Conservation (phyloP, 2,888 invertebrate genomes). For the Augiades crinisus region DNA sequence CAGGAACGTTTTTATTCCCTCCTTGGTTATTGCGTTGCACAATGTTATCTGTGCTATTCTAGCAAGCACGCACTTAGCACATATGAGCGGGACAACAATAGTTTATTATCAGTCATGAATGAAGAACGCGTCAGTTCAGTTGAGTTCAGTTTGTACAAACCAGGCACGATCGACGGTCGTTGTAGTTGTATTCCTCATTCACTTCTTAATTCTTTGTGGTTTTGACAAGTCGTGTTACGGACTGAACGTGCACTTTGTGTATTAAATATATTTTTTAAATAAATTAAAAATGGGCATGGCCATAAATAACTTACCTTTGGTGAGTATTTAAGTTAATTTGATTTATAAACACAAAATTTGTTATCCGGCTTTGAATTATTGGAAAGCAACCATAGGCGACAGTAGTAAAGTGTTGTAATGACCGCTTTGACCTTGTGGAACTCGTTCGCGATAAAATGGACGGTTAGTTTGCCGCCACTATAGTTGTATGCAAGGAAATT, state of each 20-base stretch:
- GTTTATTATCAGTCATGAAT: conserved; percentile 68
- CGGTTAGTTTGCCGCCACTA: conserved; percentile 50
- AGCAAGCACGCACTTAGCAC: conserved; percentile 32
- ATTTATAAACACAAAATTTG: conserved; percentile 36
- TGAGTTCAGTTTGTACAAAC: conserved; percentile 33
- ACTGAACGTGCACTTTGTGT: conserved; percentile 47
- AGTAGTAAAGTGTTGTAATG: conserved; percentile 66
- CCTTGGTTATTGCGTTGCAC: conserved; percentile 10
- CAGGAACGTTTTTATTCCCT: background rate
- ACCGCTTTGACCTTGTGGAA: conserved; percentile 81
- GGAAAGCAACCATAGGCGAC: conserved; percentile 65
- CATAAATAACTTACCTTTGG: conserved; percentile 67
- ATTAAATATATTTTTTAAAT: conserved; percentile 39
- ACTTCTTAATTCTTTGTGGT: conserved; percentile 51
- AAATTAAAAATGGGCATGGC: conserved; percentile 68
- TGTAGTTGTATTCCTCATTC: conserved; percentile 61
- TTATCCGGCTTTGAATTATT: conserved; percentile 58
- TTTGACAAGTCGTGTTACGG: conserved; percentile 65
- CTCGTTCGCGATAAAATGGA: conserved; percentile 71
- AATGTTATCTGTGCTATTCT: conserved; percentile 36
- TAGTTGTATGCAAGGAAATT: conserved; percentile 48
- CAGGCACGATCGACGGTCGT: conserved; percentile 50
- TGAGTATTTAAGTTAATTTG: conserved; percentile 45
- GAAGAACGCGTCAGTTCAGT: conserved; percentile 58
- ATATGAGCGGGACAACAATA: conserved; percentile 60